Conservation (phyloP, 2,888 invertebrate genomes). For the Acleris emargana region DNA sequence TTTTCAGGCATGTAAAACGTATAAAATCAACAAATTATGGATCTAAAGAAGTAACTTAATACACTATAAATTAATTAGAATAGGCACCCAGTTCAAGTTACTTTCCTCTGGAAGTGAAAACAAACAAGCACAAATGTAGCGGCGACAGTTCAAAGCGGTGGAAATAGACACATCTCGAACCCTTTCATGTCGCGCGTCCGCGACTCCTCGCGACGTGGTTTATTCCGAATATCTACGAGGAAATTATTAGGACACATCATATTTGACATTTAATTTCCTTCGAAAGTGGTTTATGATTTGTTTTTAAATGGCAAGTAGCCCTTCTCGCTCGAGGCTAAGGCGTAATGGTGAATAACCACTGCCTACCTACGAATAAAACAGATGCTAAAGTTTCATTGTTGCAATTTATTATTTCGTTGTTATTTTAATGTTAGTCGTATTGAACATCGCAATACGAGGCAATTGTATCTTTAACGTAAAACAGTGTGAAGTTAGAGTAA, state of each 20-base stretch:
- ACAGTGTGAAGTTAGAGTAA: conserved; percentile 15
- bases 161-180: conserved; percentile 77
- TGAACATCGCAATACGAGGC: not conserved
- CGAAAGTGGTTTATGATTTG: too few relatives aligned
- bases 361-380: too few relatives aligned
- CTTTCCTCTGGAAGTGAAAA: conserved; percentile 72
- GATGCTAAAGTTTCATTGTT: too few relatives aligned
- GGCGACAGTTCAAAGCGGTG: conserved; percentile 70
- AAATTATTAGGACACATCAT: conserved; percentile 15
- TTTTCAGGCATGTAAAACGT: too few relatives aligned
- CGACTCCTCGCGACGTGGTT: conserved; percentile 50
- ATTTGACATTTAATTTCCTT: not conserved
- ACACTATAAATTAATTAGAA: conserved; percentile 17
- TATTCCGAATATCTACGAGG: conserved; percentile 43
- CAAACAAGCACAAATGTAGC: conserved; percentile 67
- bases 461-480: conserved; percentile 1
- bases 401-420: too few relatives aligned
- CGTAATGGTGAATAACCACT: too few relatives aligned
- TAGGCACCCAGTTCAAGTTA: conserved; percentile 42
- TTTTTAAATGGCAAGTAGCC: too few relatives aligned
- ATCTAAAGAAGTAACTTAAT: not conserved
- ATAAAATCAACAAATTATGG: too few relatives aligned
- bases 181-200: conserved; percentile 75
- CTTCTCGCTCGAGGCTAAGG: too few relatives aligned
- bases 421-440: not conserved